Evolutionary conservation across 2,797 vertebrate genomes (phyloP).

Genomic region (Lerista edwardsae): DNA sequence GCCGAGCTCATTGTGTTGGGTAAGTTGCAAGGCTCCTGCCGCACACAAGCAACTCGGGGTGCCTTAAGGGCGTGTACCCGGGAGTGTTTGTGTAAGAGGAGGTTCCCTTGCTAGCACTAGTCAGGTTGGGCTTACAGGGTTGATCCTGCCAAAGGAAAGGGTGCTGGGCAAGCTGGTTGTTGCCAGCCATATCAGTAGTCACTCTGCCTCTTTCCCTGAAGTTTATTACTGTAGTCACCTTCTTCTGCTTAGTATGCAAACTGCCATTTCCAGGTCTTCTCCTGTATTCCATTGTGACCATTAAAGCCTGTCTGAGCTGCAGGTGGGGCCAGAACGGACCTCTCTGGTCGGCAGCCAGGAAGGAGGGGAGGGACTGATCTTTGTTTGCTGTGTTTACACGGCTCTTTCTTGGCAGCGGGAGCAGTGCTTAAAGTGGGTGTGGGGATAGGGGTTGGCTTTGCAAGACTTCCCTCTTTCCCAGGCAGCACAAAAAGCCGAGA

Average conservation of each 20-base stretch:
- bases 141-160: not conserved
- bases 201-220: not conserved
- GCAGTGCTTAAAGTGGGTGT: not conserved
- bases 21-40: slow-evolving; percentile 65
- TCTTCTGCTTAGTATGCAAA: not conserved
- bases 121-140: not conserved
- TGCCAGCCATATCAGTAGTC: not conserved
- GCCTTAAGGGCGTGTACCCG: not conserved
- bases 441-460: not conserved
- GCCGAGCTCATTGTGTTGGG: slow-evolving; percentile 89
- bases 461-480: not conserved
- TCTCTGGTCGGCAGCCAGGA: not conserved
- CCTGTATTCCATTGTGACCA: not conserved
- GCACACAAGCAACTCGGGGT: not conserved
- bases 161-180: not conserved
- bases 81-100: not conserved
- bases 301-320: not conserved
- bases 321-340: not conserved
- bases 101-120: not conserved
- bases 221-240: not conserved
- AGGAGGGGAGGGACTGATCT: not conserved
- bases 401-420: not conserved
- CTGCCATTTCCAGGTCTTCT: not conserved
- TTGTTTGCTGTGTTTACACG: slow-evolving; percentile 17
- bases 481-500: too few species aligned